A percentile compares a stretch with the other conserved stretches of the same genome.
phyloP scores from a whole-genome alignment of 64 coral and sea anemone species.

The Hydrozoanthus tunicans region DNA sequence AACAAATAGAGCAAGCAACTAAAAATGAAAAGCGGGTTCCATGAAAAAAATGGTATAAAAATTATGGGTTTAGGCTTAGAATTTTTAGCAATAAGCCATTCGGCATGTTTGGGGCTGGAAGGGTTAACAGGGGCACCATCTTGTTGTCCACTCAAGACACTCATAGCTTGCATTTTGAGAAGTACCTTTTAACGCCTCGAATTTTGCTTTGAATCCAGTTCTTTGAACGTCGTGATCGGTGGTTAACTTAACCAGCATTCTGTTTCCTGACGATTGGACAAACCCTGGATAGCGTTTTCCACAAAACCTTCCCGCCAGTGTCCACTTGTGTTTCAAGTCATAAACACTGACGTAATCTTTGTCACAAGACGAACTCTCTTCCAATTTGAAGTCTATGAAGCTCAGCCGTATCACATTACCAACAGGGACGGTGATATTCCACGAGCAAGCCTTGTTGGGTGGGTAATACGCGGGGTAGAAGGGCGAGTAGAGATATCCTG shows the following conservation, averaged over 20 bases:
- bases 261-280: conserved; percentile 43
- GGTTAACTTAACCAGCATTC: conserved; percentile 9
- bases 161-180: too few relatives aligned
- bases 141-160: too few relatives aligned
- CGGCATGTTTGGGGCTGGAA: too few relatives aligned
- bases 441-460: conserved; percentile 42
- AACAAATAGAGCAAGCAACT: too few relatives aligned
- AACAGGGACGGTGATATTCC: conserved; percentile 53
- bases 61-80: too few relatives aligned
- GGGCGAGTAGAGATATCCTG: conserved; percentile 49
- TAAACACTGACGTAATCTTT: conserved; percentile 25
- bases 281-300: conserved; percentile 39
- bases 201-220: conserved; percentile 43
- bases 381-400: conserved; percentile 63
- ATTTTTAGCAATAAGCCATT: too few relatives aligned
- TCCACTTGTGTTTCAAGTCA: conserved; percentile 39
- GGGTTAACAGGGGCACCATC: too few relatives aligned
- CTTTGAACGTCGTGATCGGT: conserved; percentile 7
- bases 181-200: conserved; percentile 31
- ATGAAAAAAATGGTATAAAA: too few relatives aligned
- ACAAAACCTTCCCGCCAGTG: not conserved
- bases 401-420: conserved; percentile 49
- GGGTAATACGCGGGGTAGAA: conserved; percentile 62
- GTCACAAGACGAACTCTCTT: conserved; percentile 32
- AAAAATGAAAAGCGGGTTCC: too few relatives aligned